Conservation (phyloP, 2,888 invertebrate genomes). For the Phoenoteleia sp. region DNA sequence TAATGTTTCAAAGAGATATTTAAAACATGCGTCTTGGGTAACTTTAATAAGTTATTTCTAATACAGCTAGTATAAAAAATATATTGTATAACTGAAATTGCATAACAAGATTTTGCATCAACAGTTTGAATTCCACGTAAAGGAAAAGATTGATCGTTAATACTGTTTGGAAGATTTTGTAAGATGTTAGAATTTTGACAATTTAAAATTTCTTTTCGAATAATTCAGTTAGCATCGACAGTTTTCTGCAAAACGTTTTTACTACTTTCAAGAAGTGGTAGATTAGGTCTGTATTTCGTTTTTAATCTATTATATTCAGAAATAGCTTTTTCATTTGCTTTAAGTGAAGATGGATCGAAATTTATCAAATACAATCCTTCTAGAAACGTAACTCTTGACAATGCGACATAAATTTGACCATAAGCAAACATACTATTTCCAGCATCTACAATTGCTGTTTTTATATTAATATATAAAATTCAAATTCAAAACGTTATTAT, state of each 20-base stretch:
- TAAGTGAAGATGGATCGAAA: background rate
- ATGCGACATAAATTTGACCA: too few relatives aligned
- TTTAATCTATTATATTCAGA: background rate
- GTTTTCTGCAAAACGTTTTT: background rate
- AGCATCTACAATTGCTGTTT: slow-evolving; percentile 67
- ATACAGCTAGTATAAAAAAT: slow-evolving; percentile 6
- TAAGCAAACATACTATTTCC: too few relatives aligned
- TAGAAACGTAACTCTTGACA: slow-evolving; percentile 12
- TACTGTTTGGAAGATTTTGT: too few relatives aligned
- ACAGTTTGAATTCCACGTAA: slow-evolving; percentile 12
- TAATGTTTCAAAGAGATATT: slow-evolving; percentile 2
- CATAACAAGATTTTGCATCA: background rate
- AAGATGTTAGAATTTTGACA: too few relatives aligned
- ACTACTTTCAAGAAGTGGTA: background rate
- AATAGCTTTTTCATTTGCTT: background rate
- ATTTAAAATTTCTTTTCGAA: too few relatives aligned
- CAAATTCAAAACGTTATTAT: too few relatives aligned
- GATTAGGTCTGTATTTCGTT: slow-evolving; percentile 6
- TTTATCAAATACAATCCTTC: background rate
- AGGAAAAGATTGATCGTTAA: background rate
- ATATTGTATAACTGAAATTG: slow-evolving; percentile 10
- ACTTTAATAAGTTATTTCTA: background rate
- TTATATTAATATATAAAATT: too few relatives aligned
- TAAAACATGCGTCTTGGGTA: slow-evolving; percentile 8
- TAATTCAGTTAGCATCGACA: background rate